phyloP scores from a whole-genome alignment of 2,797 vertebrate species.

The Psittacula echo region DNA sequence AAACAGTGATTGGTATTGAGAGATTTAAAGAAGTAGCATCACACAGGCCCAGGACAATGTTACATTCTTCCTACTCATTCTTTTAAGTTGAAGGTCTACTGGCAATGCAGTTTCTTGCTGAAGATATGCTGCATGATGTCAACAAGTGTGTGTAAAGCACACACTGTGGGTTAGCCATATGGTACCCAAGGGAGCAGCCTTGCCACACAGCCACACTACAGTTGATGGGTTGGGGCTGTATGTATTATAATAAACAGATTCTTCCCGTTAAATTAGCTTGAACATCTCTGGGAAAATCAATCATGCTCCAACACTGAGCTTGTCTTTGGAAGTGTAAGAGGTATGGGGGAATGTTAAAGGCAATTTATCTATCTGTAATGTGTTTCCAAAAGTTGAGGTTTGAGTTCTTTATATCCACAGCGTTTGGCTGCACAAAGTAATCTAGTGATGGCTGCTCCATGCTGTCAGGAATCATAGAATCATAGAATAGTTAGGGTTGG shows the following conservation, averaged over 20 bases:
- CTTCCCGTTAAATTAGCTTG: conserved; percentile 22
- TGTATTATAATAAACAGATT: conserved; percentile 5
- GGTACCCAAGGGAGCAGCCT: neutral
- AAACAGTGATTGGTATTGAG: neutral
- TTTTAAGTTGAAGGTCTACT: neutral
- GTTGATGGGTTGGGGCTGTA: neutral
- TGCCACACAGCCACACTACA: neutral
- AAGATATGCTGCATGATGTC: neutral
- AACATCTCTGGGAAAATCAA: neutral
- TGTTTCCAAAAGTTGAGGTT: neutral
- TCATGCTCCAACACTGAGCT: neutral
- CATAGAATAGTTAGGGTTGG: too few relatives aligned
- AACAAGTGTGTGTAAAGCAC: neutral
- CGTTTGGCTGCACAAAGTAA: neutral
- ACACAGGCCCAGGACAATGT: neutral
- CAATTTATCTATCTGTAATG: conserved; percentile 17
- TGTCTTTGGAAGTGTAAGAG: neutral
- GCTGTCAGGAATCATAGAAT: neutral
- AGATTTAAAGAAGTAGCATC: neutral
- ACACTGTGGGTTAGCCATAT: accelerated
- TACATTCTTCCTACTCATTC: neutral
- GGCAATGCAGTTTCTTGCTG: neutral
- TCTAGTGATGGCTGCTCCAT: neutral
- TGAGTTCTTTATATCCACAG: neutral
- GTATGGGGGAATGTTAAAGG: neutral